Base-by-base conservation (phyloP, 2,113 vertebrate species). In the Halcyon senegalensis region DNA sequence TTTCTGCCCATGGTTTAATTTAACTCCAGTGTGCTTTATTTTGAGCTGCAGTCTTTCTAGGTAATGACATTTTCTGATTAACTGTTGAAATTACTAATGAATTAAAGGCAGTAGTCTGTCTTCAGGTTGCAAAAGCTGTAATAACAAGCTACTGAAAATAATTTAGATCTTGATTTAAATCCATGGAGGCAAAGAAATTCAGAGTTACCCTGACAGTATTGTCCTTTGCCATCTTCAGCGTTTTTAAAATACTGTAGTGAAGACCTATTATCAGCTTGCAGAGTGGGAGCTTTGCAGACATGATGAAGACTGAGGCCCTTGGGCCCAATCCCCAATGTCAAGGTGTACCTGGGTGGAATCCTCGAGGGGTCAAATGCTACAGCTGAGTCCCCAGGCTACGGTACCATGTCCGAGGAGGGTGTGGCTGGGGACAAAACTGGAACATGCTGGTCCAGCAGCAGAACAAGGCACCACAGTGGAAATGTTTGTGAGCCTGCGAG, bases 51-150 rank as follows among this genome's bases (percentile, higher is more conserved):
- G 75, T 46, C 81, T 92, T 93, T 72, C 74, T 70, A 94, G 63
- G 86, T 89, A 96, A 84, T 83, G 85, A 89, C 92, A 93, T 85
- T 92, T 97, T 80, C 92, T 94, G 90, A 94, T 96, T 93, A 97
- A 94, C 96, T 90, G 94, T 77, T 94, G 94, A 96, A 95, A 97
- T 94, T 81, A 84, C 81, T 81, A 39, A 95, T 70, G 87, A 94
- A 95, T 88, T 95, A 85, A 85, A 88, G 87, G 87, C 91, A 89
- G 58, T 66, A 92, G 62, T 73, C 90, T 94, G 87, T 93, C 93
- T 88, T 90, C 84, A 56, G 76, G 75, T 90, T 90, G 95, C 83
- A 94, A 95, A 94, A 94, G 74, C 80, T 94, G 66, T 85, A 91
- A 85, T 83, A 94, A 80, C 78, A 94, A 92, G 59, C 43, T 85